phyloP scores from a whole-genome alignment of 2,797 vertebrate species.

The Mastacembelus armatus region DNA sequence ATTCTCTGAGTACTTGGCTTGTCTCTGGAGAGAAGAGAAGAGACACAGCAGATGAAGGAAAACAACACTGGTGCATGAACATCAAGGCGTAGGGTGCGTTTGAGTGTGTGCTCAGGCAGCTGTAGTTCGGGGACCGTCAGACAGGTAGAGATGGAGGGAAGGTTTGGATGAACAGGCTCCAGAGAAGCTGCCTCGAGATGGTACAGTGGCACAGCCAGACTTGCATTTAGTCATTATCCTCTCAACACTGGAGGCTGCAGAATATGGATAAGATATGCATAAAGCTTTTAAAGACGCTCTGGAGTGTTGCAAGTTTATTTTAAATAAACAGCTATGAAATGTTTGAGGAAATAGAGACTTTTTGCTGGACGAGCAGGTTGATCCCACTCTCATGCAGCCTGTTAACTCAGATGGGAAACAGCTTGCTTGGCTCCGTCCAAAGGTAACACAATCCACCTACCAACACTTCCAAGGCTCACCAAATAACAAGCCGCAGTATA shows the following conservation, averaged over 20 bases:
- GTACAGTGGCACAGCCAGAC: conserved; percentile 25
- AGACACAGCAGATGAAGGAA: conserved; percentile 48
- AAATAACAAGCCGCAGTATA: not conserved
- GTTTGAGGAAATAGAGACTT: not conserved
- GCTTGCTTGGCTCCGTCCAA: not conserved
- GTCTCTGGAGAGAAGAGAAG: conserved; percentile 86
- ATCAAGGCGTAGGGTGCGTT: conserved; percentile 29
- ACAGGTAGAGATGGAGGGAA: conserved; percentile 28
- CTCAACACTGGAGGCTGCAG: conserved; percentile 13
- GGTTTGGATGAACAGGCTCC: conserved; percentile 23
- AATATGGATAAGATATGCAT: no score
- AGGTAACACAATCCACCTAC: not conserved
- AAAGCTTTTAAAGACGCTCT: no score
- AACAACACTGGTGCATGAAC: conserved; percentile 41
- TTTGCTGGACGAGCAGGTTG: not conserved
- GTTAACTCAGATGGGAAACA: not conserved
- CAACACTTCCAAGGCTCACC: not conserved
- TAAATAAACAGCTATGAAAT: no score
- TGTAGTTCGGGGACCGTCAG: conserved; percentile 31
- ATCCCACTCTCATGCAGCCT: not conserved
- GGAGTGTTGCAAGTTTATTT: no score
- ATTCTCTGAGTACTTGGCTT: conserved; percentile 99
- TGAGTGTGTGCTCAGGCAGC: conserved; percentile 32
- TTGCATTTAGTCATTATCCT: conserved; percentile 30
- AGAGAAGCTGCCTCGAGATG: conserved; percentile 30